These are phyloP conservation scores for Ridgeia piscesae DNA, from an alignment of 1,140 invertebrate species.

Conservation along the genomic window DNA sequence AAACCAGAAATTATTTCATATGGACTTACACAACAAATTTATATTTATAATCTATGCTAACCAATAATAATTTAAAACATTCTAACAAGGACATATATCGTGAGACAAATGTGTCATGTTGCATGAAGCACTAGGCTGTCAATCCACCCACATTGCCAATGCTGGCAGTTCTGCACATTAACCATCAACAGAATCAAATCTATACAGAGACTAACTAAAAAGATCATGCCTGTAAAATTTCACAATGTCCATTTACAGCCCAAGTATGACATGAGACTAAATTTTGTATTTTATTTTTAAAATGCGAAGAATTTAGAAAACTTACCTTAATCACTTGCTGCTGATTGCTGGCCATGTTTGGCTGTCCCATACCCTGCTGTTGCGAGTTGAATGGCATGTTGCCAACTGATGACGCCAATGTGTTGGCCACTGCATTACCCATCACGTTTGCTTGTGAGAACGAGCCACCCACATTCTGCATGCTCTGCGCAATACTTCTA, in stretches of 20 bases:
- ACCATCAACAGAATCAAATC: too few species aligned
- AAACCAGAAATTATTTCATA: too few species aligned
- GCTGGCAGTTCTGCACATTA: neutral
- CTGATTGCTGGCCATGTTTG: slow-evolving; percentile 33
- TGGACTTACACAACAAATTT: too few species aligned
- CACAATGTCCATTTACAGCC: too few species aligned
- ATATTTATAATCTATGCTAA: too few species aligned
- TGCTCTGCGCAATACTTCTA: slow-evolving; percentile 36
- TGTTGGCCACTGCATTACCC: neutral
- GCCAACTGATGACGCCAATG: neutral
- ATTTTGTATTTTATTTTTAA: slow-evolving; percentile 3
- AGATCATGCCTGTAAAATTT: too few species aligned
- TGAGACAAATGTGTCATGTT: neutral
- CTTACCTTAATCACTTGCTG: slow-evolving; percentile 42
- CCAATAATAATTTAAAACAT: too few species aligned
- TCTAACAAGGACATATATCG: neutral
- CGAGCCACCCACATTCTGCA: slow-evolving; percentile 14
- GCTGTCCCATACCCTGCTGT: slow-evolving; percentile 1
- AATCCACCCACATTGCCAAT: neutral
- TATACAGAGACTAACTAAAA: too few species aligned
- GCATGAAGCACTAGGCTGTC: neutral
- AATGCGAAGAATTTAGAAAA: neutral
- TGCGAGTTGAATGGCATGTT: slow-evolving; percentile 4
- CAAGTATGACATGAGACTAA: too few species aligned
- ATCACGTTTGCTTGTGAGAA: slow-evolving; percentile 12